Percentiles rank a stretch among this genome's conserved stretches.
Conservation (phyloP, 2,797 vertebrate genomes). For the Spheniscus humboldti region DNA sequence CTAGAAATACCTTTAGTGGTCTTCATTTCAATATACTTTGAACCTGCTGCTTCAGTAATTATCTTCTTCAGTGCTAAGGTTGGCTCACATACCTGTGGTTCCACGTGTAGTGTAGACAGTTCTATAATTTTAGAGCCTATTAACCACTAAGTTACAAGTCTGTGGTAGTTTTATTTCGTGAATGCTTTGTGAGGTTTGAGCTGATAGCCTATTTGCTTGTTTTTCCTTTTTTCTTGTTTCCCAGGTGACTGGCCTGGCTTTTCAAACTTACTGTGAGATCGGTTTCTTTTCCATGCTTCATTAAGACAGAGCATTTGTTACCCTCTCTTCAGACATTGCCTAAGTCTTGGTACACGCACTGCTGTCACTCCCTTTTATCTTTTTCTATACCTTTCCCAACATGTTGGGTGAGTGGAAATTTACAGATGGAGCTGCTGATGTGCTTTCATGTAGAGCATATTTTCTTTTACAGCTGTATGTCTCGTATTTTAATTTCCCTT, state of each 20-base stretch:
- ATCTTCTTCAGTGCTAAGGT: neutral
- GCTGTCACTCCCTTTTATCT: slow-evolving; percentile 28
- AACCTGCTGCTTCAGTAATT: neutral
- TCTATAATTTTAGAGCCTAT: slow-evolving; percentile 9
- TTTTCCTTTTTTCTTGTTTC: slow-evolving; percentile 17
- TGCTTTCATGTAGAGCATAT: slow-evolving; percentile 40
- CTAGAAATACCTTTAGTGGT: neutral
- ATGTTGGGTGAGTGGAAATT: slow-evolving; percentile 3
- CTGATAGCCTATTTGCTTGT: slow-evolving; percentile 3
- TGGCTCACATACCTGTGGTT: neutral
- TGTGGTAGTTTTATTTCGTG: neutral
- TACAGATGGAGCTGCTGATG: slow-evolving; percentile 19
- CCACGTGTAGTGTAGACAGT: neutral
- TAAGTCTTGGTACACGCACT: neutral
- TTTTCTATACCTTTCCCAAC: slow-evolving; percentile 11
- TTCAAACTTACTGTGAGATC: slow-evolving; percentile 5
- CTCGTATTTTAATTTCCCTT: slow-evolving; percentile 31
- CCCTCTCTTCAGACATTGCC: slow-evolving; percentile 1
- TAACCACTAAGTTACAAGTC: neutral
- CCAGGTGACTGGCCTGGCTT: slow-evolving; percentile 43
- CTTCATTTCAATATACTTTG: neutral
- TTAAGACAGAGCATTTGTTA: slow-evolving; percentile 31
- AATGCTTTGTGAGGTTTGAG: slow-evolving; percentile 6
- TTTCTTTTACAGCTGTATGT: slow-evolving; percentile 33
- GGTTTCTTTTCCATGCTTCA: slow-evolving; percentile 24